Evolutionary conservation across 2,888 invertebrate species (phyloP), one percentile per base, ranked within the genome.

Genomic region (Protodeltote pygarga): DNA sequence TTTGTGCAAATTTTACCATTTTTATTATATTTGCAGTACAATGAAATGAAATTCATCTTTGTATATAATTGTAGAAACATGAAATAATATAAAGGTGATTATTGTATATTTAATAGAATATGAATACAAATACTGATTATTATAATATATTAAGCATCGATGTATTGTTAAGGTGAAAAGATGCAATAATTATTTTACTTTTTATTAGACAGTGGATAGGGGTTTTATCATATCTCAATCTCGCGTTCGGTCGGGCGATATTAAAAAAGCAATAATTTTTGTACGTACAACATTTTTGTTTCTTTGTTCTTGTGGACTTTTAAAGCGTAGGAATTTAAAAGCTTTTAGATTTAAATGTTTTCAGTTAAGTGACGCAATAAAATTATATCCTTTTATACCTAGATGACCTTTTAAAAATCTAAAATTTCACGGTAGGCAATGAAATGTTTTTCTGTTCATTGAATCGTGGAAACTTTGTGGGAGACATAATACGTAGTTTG

Each of bases 1-100:
- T 79, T 73, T 76, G 72, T 81, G 82, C 81, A 81, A 81, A 63
- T 72, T 75, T 68, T 77, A 77, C 72, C 67, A 69, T 71, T 76
- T 77, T 73, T 60, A 65, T 69, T 74, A 70, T 70, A 72, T 66
- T 71, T 71, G 54, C 73, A 73, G 71, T 73, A 68, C 69, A 75
- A 72, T 76, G 46, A 67, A 70, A 50, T 52, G 20, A 37, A 64
- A 57, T 64, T 59, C 65, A 71, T 71, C 64, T 75, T 68, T 81
- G 79, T 81, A 79, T 75, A 81, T 77, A 77, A 70, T 65, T 59
- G 74, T 73, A 73, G 65, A 65, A 50, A 53, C 66, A 57, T 53
- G 39, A 63, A 58, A 58, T 51, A 62, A 42, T 65, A 66, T 67
- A 53, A 62, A 57, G 49, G 44, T 60, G 64, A 60, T 65, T 65